Evolutionary conservation across 2,113 vertebrate species (phyloP).

Genomic region (Pollachius pollachius): DNA sequence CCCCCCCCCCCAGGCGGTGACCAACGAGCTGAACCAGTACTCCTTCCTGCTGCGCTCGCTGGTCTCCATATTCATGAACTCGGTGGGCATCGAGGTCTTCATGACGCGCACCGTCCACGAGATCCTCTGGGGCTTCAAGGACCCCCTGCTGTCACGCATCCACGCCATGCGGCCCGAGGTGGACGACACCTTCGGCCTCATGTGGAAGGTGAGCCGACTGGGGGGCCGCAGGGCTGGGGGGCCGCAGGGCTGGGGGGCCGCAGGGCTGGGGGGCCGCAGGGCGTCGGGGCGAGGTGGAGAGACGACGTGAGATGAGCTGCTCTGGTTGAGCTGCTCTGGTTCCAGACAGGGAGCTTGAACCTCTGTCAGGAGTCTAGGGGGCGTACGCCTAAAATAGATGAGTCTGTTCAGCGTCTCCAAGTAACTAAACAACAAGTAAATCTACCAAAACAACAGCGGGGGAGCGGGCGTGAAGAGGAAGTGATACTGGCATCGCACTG

Average conservation of each 20-base stretch:
- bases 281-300: too few relatives aligned
- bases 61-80: conserved; percentile 61
- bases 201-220: conserved; percentile 81
- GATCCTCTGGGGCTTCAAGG: conserved; percentile 92
- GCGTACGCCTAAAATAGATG: conserved; percentile 24
- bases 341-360: too few relatives aligned
- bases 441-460: too few relatives aligned
- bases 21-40: conserved; percentile 77
- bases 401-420: too few relatives aligned
- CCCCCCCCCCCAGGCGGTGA: conserved; percentile 75
- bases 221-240: neutral
- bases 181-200: conserved; percentile 85
- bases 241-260: too few relatives aligned
- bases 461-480: too few relatives aligned
- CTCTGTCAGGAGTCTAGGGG: neutral
- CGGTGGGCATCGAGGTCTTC: conserved; percentile 77
- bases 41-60: conserved; percentile 53
- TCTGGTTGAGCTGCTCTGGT: too few relatives aligned
- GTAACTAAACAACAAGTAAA: too few relatives aligned
- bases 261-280: neutral
- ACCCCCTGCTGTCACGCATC: conserved; percentile 80
- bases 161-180: conserved; percentile 72
- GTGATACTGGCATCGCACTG: conserved; percentile 28
- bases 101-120: conserved; percentile 80
- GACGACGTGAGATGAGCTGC: too few relatives aligned